These are phyloP conservation scores for Acromyrmex heyeri DNA, from an alignment of 1,140 invertebrate genomes.

Conservation along the genomic window DNA sequence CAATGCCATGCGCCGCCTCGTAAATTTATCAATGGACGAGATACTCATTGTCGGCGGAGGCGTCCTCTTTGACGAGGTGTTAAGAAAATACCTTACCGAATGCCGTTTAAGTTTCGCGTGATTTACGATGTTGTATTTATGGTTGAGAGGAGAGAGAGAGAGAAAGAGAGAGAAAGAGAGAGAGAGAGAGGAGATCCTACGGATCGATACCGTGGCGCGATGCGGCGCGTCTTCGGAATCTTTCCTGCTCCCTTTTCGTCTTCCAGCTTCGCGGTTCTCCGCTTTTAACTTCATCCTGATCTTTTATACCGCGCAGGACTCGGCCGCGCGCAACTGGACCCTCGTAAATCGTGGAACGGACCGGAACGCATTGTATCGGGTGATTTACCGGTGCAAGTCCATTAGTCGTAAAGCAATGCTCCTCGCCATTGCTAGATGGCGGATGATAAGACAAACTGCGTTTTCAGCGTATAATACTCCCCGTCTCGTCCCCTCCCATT, in stretches of 20 bases:
- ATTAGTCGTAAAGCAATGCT: conserved; percentile 81
- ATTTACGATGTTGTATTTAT: conserved; percentile 74
- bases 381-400: conserved; percentile 82
- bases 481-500: not conserved
- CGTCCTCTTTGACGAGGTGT: conserved; percentile 78
- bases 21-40: conserved; percentile 51
- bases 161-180: not conserved
- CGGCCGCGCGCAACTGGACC: conserved; percentile 65
- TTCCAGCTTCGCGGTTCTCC: conserved; percentile 29
- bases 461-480: conserved; percentile 72
- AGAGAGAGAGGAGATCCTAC: conserved; percentile 14
- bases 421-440: conserved; percentile 76
- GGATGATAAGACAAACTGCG: conserved; percentile 79
- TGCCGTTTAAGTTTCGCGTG: conserved; percentile 75
- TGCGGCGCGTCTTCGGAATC: conserved; percentile 40
- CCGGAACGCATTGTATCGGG: conserved; percentile 74
- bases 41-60: conserved; percentile 41
- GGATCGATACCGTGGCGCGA: conserved; percentile 42
- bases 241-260: conserved; percentile 35
- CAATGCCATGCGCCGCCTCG: conserved; percentile 18
- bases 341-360: conserved; percentile 77
- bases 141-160: not conserved
- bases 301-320: conserved; percentile 68
- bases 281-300: conserved; percentile 64
- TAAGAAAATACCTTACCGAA: conserved; percentile 78